Evolutionary conservation across 2,113 vertebrate genomes (phyloP), one percentile per base, ranked within the genome.

Genomic region (Eonycteris spelaea): DNA sequence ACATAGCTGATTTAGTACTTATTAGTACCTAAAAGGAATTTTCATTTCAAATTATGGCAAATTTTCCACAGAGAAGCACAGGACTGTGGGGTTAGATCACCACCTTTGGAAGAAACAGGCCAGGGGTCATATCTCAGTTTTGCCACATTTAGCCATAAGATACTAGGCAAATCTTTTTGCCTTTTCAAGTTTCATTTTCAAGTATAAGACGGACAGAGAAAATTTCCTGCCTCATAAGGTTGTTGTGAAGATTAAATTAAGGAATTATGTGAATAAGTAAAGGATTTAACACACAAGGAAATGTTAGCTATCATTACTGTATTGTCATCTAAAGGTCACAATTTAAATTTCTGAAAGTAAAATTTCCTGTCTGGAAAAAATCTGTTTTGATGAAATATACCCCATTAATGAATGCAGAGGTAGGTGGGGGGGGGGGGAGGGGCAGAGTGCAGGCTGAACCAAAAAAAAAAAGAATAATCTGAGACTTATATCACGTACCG

Each of bases 401-500:
- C 11, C n/a, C 45, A 77, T 16, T 75, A 84, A 57, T 71, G 38
- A 95, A 85, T 22, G 45, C 33, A 61, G 11, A 53, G 18, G 51
- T 16, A 7, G 6, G 43, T 5, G 43, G 43, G 53, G 68, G 6
- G 16, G 26, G 6, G 51, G 51, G 51, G 15, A n/a, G n/a, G 51
- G 2, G 40, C 63, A 1, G 19, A 15, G 40, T 35, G 86, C 1
- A 33, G 22, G 33, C 3, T 84, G 55, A 87, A 91, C 59, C 57
- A 86, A 87, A 77, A 83, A 24, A 74, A 75, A 85, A 70, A 75
- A 85, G 30, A 0, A 89, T 3, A 26, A 26, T 40, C 35, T 18
- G n/a, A 73, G 71, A 70, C 4, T 48, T 57, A 71, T 8, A 9
- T 6, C 83, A 96, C 98, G 83, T 97, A 99, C 99, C 99, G 90